Evolutionary conservation across 2,888 invertebrate species (phyloP), one percentile per base, ranked within the genome.

Genomic region (Embidobia sp.): DNA sequence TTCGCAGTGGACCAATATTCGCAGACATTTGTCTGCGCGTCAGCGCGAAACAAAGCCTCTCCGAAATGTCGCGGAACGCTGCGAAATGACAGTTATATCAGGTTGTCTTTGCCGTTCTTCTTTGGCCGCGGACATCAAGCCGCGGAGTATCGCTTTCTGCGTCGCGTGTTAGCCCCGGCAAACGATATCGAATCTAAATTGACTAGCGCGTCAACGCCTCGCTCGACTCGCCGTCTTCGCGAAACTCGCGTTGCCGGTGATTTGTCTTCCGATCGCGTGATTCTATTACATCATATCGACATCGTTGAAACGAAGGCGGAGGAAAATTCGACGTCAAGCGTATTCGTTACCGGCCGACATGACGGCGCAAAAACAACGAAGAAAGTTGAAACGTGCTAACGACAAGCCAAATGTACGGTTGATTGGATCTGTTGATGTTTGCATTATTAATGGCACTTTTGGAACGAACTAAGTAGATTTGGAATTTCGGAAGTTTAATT

Each of bases 211-310:
- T 74, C 74, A 64, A 67, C 67, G 74, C 67, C 61, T 67, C 13
- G 18, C 37, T 26, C 19, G 53, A n/a, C 6, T 31, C 44, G 13
- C 11, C 51, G 44, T 61, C 57, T 59, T 74, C 37, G 59, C 64
- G 16, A 55, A 48, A 46, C 61, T 44, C 15, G 44, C 59, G 15
- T 26, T 15, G n/a, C 26, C 37, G 55, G 63, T 75, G 69, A 75
- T 69, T 75, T 63, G 75, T 63, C 63, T 75, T 61, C 26, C 31
- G 63, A 63, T 75, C 67, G 67, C 75, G 69, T 75, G 75, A 75
- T 69, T 55, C 69, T 44, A 69, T 69, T 75, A 48, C 42, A 69
- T 75, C 63, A 44, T 66, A 67, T 66, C 48, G 63, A 26, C 31
- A 26, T 69, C 26, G 31, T 44, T 22, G 22, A 48, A 37, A 40